Evolutionary conservation across 1,140 invertebrate species (phyloP).

Genomic region (Scaptomyza hsui): DNA sequence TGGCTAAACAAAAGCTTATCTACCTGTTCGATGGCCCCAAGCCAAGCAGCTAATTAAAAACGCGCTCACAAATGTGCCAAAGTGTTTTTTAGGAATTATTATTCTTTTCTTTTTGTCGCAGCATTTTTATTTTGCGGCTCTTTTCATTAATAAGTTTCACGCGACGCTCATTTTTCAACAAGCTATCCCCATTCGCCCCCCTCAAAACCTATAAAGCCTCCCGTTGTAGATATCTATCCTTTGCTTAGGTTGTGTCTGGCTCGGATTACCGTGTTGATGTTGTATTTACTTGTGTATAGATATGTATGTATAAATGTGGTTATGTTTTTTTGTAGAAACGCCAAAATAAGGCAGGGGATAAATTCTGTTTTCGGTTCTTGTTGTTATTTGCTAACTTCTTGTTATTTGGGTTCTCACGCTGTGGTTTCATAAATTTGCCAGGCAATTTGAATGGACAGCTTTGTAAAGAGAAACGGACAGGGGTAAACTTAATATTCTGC

Average conservation of each 20-base stretch:
- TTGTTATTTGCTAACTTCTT: slow-evolving; percentile 38
- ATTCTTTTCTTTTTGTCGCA: slow-evolving; percentile 20
- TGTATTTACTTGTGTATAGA: slow-evolving; percentile 52
- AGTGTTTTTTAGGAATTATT: background rate
- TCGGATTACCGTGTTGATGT: slow-evolving; percentile 80
- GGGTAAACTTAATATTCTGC: slow-evolving; percentile 1
- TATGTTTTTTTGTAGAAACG: background rate
- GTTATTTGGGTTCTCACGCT: slow-evolving; percentile 46
- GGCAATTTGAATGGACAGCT: slow-evolving; percentile 15
- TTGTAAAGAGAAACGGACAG: slow-evolving; percentile 11
- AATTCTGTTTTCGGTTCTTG: slow-evolving; percentile 18
- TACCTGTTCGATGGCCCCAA: slow-evolving; percentile 6
- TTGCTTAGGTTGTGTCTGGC: slow-evolving; percentile 48
- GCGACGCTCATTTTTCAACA: slow-evolving; percentile 79
- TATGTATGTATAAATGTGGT: slow-evolving; percentile 2
- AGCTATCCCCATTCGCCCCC: slow-evolving; percentile 17
- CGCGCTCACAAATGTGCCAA: slow-evolving; percentile 6
- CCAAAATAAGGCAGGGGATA: slow-evolving; percentile 24
- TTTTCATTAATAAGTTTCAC: slow-evolving; percentile 83
- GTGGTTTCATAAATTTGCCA: slow-evolving; percentile 45
- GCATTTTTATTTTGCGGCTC: slow-evolving; percentile 72
- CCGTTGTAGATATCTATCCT: slow-evolving; percentile 6
- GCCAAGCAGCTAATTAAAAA: slow-evolving; percentile 10
- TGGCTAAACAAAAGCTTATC: background rate
- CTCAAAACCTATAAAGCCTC: background rate